Conservation (phyloP, 2,113 vertebrate species). For the Eudyptes chrysolophus region DNA sequence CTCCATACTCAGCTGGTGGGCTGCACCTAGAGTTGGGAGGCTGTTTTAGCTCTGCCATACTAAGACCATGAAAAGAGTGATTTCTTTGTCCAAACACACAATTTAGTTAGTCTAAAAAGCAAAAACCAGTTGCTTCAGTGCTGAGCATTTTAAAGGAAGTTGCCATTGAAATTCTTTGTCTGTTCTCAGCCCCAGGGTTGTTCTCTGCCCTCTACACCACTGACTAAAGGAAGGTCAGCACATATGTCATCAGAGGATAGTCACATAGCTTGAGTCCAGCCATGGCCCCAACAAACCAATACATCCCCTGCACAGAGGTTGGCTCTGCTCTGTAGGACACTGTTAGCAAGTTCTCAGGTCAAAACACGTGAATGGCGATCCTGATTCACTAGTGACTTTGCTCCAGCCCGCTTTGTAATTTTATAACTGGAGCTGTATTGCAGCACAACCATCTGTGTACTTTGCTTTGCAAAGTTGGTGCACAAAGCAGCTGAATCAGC, state of each 20-base stretch:
- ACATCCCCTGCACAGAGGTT: background rate
- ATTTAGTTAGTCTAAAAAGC: background rate
- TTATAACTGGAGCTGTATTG: accelerated
- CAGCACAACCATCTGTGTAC: too few relatives aligned
- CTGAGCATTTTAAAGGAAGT: background rate
- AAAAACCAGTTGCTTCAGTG: background rate
- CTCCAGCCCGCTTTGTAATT: background rate
- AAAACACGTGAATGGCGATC: accelerated
- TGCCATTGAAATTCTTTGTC: too few relatives aligned
- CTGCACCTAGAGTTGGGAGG: background rate
- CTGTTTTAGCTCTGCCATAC: background rate
- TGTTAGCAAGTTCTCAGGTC: background rate
- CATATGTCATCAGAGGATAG: background rate
- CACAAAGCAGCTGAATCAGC: accelerated
- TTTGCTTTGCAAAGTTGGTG: background rate
- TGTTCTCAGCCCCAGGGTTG: background rate
- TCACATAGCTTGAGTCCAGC: accelerated
- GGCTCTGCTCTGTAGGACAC: background rate
- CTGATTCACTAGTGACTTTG: accelerated
- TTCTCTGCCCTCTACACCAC: background rate
- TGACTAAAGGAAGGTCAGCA: background rate
- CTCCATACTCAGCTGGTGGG: background rate
- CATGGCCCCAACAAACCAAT: accelerated
- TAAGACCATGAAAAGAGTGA: background rate
- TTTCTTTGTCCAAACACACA: background rate